Base-by-base conservation (phyloP, 2,888 invertebrate genomes). In the Eledone cirrhosa region DNA sequence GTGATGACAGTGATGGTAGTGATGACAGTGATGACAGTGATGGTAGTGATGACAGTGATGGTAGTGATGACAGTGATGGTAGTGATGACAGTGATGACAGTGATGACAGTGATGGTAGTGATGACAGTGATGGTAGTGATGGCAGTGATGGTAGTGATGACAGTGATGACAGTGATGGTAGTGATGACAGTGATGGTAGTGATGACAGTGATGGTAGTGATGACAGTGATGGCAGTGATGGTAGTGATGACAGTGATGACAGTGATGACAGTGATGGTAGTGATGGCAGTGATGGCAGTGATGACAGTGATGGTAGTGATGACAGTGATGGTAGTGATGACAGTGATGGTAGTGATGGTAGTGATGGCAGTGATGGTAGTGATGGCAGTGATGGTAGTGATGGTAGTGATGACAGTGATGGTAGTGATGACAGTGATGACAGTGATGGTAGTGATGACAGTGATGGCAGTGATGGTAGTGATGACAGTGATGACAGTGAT, bases 321-420 rank as follows among this genome's bases (percentile, higher is more conserved):
- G 72, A 24, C 27, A 24, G 72, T 69, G 27, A 16, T 69, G 59
- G n/a, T n/a, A 59, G 59, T 59, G 59, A 19, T 59, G 59, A 59
- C 59, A 59, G 59, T 59, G 59, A 24, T 19, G 19, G 27, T 16
- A n/a, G 72, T 19, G 19, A 69, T 19, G 19, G 27, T 19, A n/a
- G 27, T 19, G 19, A 24, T 19, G 31, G 7, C 33, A 75, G 24
- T 19, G 19, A 69, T 19, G 72, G 27, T 16, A 69, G 72, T 69
- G 27, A 31, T 69, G 72, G 24, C 27, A 69, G 72, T 24, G 27
- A 16, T 69, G 72, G 24, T 69, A 69, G 72, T 69, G 72, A 16
- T 69, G 72, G 24, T 69, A 69, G 72, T 69, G 72, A 24, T 69
- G 72, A 69, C 27, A 69, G 72, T n/a, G 72, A 69, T 69, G 27